Evolutionary conservation across 2,888 invertebrate genomes (phyloP), one percentile per base, ranked within the genome.

Genomic region (Geotrupes spiniger): DNA sequence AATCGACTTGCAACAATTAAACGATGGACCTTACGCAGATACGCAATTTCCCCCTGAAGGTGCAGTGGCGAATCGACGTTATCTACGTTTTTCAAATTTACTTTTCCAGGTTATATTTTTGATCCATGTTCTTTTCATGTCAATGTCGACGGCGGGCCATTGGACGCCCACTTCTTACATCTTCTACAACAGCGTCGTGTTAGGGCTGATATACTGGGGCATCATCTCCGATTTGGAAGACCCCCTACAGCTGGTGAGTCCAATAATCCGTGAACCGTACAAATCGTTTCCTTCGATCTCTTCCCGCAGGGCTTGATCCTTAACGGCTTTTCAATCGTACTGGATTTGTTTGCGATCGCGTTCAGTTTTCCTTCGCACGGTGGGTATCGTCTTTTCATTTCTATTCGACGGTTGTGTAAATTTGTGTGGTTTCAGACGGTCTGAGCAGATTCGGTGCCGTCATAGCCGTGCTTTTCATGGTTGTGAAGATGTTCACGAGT

Each of bases 41-140:
- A n/a, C n/a, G n/a, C n/a, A n/a, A n/a, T n/a, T n/a, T n/a, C n/a
- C n/a, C n/a, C n/a, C n/a, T n/a, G n/a, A n/a, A n/a, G n/a, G n/a
- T n/a, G n/a, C n/a, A n/a, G n/a, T n/a, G n/a, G n/a, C n/a, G n/a
- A n/a, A n/a, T n/a, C n/a, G n/a, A n/a, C n/a, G n/a, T n/a, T n/a
- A n/a, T n/a, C n/a, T n/a, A n/a, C n/a, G n/a, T n/a, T n/a, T n/a
- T n/a, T n/a, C n/a, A n/a, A n/a, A n/a, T n/a, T n/a, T n/a, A n/a
- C n/a, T n/a, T 11, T 52, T 53, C 17, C 29, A 53, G 53, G 43
- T 53, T 46, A 51, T 53, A 33, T 42, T 53, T 16, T 17, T 51
- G n/a, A 46, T 44, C 8, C 53, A 53, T 28, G 28, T 51, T 27
- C 12, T 51, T 28, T 43, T 53, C 31, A 27, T 53, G n/a, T 51